A percentile compares a stretch with the other conserved stretches of the same genome.
These are phyloP conservation scores for Meiosimyza decipiens DNA, from an alignment of 2,888 invertebrate species.

Conservation along the genomic window DNA sequence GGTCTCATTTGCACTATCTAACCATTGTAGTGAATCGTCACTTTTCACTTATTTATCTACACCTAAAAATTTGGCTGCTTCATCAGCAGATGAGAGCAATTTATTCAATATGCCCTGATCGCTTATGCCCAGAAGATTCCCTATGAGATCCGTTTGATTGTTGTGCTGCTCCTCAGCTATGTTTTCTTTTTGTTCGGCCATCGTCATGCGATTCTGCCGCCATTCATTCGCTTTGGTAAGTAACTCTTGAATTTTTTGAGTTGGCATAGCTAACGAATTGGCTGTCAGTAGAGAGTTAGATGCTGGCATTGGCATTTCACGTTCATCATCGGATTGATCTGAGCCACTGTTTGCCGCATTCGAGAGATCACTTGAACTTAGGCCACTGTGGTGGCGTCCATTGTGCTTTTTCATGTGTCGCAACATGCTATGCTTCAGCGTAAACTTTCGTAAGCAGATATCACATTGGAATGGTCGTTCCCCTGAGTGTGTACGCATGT, in stretches of 20 bases:
- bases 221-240: slow-evolving; percentile 61
- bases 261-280: slow-evolving; percentile 49
- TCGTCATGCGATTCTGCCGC: slow-evolving; percentile 54
- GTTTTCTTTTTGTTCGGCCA: slow-evolving; percentile 62
- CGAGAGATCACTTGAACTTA: slow-evolving; percentile 46
- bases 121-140: slow-evolving; percentile 88
- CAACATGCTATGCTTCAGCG: slow-evolving; percentile 94
- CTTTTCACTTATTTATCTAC: slow-evolving; percentile 72
- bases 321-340: slow-evolving; percentile 66
- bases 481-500: slow-evolving; percentile 94
- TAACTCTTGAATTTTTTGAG: slow-evolving; percentile 62
- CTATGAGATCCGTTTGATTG: slow-evolving; percentile 76
- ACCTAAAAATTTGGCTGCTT: slow-evolving; percentile 88
- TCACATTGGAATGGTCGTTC: slow-evolving; percentile 93
- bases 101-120: slow-evolving; percentile 88
- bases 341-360: slow-evolving; percentile 59
- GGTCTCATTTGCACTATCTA: background rate
- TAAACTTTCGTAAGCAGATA: slow-evolving; percentile 87
- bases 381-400: slow-evolving; percentile 69
- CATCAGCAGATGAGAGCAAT: slow-evolving; percentile 82
- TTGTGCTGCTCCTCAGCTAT: slow-evolving; percentile 52
- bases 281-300: slow-evolving; percentile 29
- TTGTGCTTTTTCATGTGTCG: slow-evolving; percentile 91
- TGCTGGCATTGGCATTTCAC: slow-evolving; percentile 46
- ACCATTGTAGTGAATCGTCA: slow-evolving; percentile 45